Evolutionary conservation across 2,888 invertebrate species (phyloP).

Genomic region (Drosophila austrosaltans): DNA sequence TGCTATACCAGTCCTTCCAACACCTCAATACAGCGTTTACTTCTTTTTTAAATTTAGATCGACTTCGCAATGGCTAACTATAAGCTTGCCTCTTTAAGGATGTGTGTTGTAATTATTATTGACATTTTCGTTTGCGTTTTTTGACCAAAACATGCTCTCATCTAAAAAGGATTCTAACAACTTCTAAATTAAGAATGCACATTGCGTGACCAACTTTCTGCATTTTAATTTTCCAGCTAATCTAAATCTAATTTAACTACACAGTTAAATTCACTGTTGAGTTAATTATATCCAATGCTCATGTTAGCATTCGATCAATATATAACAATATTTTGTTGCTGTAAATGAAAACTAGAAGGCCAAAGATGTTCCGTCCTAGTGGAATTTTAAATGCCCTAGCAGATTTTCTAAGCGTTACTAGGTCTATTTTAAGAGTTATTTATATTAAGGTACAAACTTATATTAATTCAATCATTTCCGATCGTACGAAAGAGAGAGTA

Average conservation of each 20-base stretch:
- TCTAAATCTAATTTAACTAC: slow-evolving; percentile 13
- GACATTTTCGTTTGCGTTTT: background rate
- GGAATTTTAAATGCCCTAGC: no score
- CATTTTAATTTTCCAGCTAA: slow-evolving; percentile 57
- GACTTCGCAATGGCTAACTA: no score
- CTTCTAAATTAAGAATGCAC: slow-evolving; percentile 50
- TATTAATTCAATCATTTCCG: no score
- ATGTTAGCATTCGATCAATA: slow-evolving; percentile 33
- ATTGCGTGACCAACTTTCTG: slow-evolving; percentile 60
- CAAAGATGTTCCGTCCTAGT: background rate
- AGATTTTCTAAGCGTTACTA: no score
- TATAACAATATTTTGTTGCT: slow-evolving; percentile 28
- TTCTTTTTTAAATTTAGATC: no score
- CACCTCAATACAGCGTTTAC: no score
- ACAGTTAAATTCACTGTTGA: background rate
- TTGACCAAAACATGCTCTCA: background rate
- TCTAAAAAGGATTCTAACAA: background rate
- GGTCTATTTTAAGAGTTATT: no score
- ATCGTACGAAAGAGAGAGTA: no score
- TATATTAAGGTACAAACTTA: no score
- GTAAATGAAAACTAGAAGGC: background rate
- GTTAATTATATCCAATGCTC: slow-evolving; percentile 12
- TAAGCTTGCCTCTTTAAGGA: no score
- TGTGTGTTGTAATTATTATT: background rate
- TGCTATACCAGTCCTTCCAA: no score